Evolutionary conservation across 2,888 invertebrate genomes (phyloP), one percentile per base, ranked within the genome.

Genomic region (Congeria kusceri): DNA sequence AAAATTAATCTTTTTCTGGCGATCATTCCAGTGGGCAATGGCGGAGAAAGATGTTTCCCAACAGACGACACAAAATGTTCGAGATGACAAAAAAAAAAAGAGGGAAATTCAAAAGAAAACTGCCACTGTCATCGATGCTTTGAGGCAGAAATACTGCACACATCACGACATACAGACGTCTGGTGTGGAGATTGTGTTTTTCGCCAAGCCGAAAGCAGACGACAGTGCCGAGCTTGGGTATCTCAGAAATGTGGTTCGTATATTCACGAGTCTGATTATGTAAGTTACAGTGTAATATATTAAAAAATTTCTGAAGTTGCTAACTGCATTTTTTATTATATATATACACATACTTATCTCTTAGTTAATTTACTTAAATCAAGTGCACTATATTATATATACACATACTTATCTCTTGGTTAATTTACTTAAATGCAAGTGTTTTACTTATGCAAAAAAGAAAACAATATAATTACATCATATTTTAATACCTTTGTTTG

Each of bases 241-340:
- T 64, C 76, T 91, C 18, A 79, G 87, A 66, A 91, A 90, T 82
- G 88, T 91, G 73, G 91, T 91, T 82, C 81, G 89, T 70, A 25
- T 49, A 53, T 23, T 25, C 53, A 39, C 39, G 39, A 39, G 15
- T 39, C 39, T 39, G 39, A 39, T 39, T 39, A 7, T 13, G 39
- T 39, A 39, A 39, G 39, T 39, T 39, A 39, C 39, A 39, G 11
- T 32, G 39, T 39, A 39, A 39, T 7, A 13, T 39, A 39, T 13
- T 3, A 39, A 39, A n/a, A n/a, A n/a, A n/a, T n/a, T n/a, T n/a
- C n/a, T n/a, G n/a, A n/a, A n/a, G n/a, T n/a, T n/a, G n/a, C n/a
- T n/a, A n/a, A n/a, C n/a, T n/a, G n/a, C n/a, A n/a, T n/a, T n/a
- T n/a, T n/a, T n/a, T n/a, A n/a, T n/a, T n/a, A n/a, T n/a, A n/a